Evolutionary conservation across 2,888 invertebrate genomes (phyloP).

Genomic region (Dione vanillae): DNA sequence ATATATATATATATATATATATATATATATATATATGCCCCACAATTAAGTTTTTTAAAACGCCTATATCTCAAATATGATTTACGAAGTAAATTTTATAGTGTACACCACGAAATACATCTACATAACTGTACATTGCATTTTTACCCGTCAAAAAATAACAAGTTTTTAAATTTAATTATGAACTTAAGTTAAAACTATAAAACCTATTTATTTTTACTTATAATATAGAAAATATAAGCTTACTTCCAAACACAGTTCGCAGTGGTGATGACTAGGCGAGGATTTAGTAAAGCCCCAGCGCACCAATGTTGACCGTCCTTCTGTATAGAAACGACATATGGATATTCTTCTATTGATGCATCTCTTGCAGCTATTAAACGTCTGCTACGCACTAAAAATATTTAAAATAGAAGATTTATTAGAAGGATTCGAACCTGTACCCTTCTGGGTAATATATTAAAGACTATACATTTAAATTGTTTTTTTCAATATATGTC

Average conservation of each 20-base stretch:
- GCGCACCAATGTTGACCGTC: slow-evolving; percentile 71
- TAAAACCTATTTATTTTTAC: not conserved
- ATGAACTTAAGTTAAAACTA: not conserved
- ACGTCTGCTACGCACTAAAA: slow-evolving; percentile 59
- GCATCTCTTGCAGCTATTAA: slow-evolving; percentile 68
- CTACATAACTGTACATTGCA: too few relatives aligned
- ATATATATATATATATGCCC: too few relatives aligned
- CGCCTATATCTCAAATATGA: too few relatives aligned
- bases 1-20: too few relatives aligned
- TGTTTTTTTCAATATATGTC: too few relatives aligned
- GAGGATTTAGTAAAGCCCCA: slow-evolving; percentile 70
- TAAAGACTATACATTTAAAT: too few relatives aligned
- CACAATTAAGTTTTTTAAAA: too few relatives aligned
- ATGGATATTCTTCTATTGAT: slow-evolving; percentile 69
- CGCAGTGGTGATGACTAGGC: slow-evolving; percentile 72
- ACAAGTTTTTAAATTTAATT: not conserved
- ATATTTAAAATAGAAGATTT: not conserved
- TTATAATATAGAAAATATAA: slow-evolving; percentile 1
- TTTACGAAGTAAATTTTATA: too few relatives aligned
- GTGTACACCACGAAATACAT: not conserved
- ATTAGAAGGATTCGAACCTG: not conserved
- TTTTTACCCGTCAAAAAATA: not conserved
- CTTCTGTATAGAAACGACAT: slow-evolving; percentile 74
- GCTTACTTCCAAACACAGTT: slow-evolving; percentile 81
- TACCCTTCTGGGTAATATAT: too few relatives aligned